Evolutionary conservation across 53 echinoderm and acorn worm genomes (phyloP), one percentile per base, ranked within the genome.

Genomic region (Apostichopus leukothele): DNA sequence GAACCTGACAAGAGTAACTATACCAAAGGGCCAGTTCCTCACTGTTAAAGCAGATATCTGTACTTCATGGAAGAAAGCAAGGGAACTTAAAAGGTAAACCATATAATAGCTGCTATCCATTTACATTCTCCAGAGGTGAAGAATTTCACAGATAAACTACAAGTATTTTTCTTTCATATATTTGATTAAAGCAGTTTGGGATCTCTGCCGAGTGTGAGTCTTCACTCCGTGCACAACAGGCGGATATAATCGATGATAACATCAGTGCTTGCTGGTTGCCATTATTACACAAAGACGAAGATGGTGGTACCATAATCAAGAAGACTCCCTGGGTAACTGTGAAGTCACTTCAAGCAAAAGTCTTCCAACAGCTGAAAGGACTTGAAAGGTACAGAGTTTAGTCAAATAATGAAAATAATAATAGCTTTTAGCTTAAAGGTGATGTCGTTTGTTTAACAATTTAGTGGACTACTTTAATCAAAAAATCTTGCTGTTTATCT

Each of bases 21-120:
- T 81, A n/a, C 59, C 81, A 54, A 23, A 54, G 6, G 55, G 23
- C 11, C 55, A 81, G 8, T 81, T 81, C 16, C 55, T 81, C 7
- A 23, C 55, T n/a, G 55, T 81, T 5, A 59, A 81, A 59, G 81
- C 81, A 59, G 81, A 81, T 54, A 19, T 81, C 21, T 54, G 81
- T 5, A 14, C 18, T 8, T 81, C 81, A 52, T 81, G 81, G 81
- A 80, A 79, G 9, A 53, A 22, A 7, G 55, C 53, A 5, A 53
- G 81, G 23, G 60, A 81, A 19, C 59, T 21, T 21, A 81, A 81
- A 81, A 81, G 60, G 60, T 81, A 18, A 16, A 6, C 9, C 8
- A 7, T 13, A 39, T 3, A 39, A 39, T 3, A 39, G 39, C 39
- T 39, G 39, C 39, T 39, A 39, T 39, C 39, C 39, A 39, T 39